Percentiles rank a stretch among this genome's conserved stretches.
Conservation (phyloP, 1,140 invertebrate genomes). For the Bombus difficillimus region DNA sequence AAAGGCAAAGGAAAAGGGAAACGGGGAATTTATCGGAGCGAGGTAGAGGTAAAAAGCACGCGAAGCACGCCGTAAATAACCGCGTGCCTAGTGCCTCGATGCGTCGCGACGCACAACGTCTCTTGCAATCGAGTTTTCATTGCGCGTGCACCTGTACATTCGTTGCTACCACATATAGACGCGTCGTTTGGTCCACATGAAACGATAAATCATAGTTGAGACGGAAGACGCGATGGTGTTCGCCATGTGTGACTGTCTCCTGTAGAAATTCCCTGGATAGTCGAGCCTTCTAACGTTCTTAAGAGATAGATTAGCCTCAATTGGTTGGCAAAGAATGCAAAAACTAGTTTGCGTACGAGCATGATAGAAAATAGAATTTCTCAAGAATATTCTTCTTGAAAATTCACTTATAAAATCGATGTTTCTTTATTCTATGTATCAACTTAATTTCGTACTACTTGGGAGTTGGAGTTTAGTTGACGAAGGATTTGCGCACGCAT, state of each 20-base stretch:
- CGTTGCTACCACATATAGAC: neutral
- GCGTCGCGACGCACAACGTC: neutral
- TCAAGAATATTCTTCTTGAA: no score
- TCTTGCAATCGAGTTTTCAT: slow-evolving; percentile 52
- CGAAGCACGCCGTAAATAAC: slow-evolving; percentile 62
- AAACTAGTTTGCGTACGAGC: neutral
- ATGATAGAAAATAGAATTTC: neutral
- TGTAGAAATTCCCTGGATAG: slow-evolving; percentile 30
- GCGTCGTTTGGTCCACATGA: neutral
- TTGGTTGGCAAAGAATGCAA: neutral
- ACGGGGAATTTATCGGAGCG: slow-evolving; percentile 45
- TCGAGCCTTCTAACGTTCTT: neutral
- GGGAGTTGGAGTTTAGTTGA: neutral
- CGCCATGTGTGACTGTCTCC: neutral
- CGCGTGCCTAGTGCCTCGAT: slow-evolving; percentile 20
- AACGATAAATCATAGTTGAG: slow-evolving; percentile 43
- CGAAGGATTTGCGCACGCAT: no score
- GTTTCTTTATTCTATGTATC: neutral
- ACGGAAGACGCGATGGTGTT: neutral
- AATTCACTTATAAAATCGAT: neutral
- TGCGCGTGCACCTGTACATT: slow-evolving; percentile 31
- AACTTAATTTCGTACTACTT: neutral
- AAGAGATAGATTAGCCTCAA: neutral
- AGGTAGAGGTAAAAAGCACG: slow-evolving; percentile 53
- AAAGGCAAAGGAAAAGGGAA: slow-evolving; percentile 7